A percentile compares a stretch with the other conserved stretches of the same genome.
Evolutionary conservation across 2,113 vertebrate genomes (phyloP).

Genomic region (Stomatorhinus ivindoensis): DNA sequence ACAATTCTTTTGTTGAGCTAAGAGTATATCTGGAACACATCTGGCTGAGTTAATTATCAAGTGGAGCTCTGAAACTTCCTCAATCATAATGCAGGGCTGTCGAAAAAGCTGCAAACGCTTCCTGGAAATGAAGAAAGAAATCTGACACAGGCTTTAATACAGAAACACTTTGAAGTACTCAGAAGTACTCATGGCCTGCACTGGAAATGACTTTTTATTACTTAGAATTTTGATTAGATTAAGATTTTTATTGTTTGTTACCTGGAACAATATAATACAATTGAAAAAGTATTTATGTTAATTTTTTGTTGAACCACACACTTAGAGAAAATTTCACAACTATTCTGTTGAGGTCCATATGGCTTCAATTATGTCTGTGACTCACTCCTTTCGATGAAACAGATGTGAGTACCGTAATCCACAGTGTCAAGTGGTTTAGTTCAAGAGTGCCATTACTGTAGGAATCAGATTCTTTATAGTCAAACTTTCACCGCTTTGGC

Average conservation of each 20-base stretch:
- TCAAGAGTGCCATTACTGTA: background rate
- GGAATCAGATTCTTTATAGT: background rate
- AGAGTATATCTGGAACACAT: background rate
- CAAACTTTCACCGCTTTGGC: background rate
- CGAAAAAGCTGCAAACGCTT: background rate
- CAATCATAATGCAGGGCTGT: background rate
- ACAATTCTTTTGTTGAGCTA: background rate
- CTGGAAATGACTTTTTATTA: background rate
- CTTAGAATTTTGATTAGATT: background rate
- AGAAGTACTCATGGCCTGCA: background rate
- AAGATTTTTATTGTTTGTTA: background rate
- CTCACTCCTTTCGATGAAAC: background rate
- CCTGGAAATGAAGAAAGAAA: background rate
- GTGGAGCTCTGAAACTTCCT: background rate
- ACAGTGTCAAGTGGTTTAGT: background rate
- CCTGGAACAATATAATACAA: background rate
- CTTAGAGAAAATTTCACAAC: background rate
- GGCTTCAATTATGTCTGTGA: background rate
- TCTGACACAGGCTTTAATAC: background rate
- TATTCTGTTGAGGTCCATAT: background rate
- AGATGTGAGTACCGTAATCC: background rate
- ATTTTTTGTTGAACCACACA: background rate
- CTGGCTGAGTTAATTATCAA: background rate
- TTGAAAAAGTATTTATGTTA: background rate
- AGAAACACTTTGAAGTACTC: background rate